A percentile compares a stretch with the other conserved stretches of the same genome.
Evolutionary conservation across 2,888 invertebrate species (phyloP).

Genomic region (Desoria tigrina): DNA sequence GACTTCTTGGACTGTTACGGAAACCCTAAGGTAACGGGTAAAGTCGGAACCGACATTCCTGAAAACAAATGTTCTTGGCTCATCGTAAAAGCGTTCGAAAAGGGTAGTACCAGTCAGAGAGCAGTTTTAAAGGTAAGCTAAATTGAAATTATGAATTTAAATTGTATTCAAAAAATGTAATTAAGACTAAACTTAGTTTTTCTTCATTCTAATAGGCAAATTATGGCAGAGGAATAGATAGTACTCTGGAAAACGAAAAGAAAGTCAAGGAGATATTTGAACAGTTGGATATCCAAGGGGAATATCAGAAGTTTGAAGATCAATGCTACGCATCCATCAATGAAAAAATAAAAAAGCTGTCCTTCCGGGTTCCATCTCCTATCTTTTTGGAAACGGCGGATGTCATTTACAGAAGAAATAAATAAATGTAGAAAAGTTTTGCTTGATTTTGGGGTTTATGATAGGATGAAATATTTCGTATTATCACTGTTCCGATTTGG

Average conservation of each 20-base stretch:
- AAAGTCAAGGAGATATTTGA: conserved; percentile 54
- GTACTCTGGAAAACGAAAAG: conserved; percentile 30
- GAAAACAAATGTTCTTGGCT: conserved; percentile 97
- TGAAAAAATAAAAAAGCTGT: conserved; percentile 4
- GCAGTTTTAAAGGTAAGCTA: not conserved
- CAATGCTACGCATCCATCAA: conserved; percentile 11
- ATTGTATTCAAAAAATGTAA: not conserved
- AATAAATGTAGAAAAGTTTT: not conserved
- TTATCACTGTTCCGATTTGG: not conserved
- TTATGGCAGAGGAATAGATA: conserved; percentile 19
- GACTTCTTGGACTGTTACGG: conserved; percentile 91
- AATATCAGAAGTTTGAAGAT: conserved; percentile 53
- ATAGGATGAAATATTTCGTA: not conserved
- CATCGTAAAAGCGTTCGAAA: conserved; percentile 81
- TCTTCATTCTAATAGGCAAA: not conserved
- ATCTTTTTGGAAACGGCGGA: conserved; percentile 13
- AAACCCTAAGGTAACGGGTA: conserved; percentile 79
- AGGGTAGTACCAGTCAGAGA: conserved; percentile 59
- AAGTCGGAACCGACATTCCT: conserved; percentile 85
- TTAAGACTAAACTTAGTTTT: no score
- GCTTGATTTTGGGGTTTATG: not conserved
- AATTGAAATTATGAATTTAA: not conserved
- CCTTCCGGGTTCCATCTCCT: not conserved
- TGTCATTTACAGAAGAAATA: conserved; percentile 13
- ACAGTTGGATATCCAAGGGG: conserved; percentile 49